Conservation (phyloP, 2,888 invertebrate genomes). For the Harpalus rubripes region DNA sequence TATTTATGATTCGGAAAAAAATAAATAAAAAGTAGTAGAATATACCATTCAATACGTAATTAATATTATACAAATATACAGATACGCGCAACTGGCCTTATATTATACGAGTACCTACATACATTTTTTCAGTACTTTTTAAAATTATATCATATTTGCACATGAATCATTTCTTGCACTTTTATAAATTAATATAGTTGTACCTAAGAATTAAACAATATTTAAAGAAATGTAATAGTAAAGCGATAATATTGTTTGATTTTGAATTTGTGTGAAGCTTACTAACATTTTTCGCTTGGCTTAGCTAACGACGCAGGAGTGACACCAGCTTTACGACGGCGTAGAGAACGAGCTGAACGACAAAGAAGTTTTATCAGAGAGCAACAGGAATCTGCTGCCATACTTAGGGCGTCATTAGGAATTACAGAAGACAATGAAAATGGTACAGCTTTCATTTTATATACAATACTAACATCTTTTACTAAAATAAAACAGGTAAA, state of each 20-base stretch:
- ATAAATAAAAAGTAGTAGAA: too few species aligned
- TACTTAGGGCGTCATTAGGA: slow-evolving; percentile 77
- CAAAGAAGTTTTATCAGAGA: slow-evolving; percentile 92
- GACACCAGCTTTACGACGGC: slow-evolving; percentile 88
- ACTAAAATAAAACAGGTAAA: too few species aligned
- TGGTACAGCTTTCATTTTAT: slow-evolving; percentile 46
- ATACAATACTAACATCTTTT: neutral
- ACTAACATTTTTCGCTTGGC: slow-evolving; percentile 70
- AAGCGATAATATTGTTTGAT: slow-evolving; percentile 71
- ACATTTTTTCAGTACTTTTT: too few species aligned
- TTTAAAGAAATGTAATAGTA: slow-evolving; percentile 72
- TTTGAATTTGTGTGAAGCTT: slow-evolving; percentile 68
- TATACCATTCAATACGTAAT: too few species aligned
- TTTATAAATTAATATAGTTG: too few species aligned
- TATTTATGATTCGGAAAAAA: too few species aligned
- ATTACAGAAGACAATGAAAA: slow-evolving; percentile 73
- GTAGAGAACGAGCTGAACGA: slow-evolving; percentile 90
- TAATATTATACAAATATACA: too few species aligned
- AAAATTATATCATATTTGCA: too few species aligned
- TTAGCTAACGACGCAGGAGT: slow-evolving; percentile 84
- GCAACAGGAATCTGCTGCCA: slow-evolving; percentile 85
- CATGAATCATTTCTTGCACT: too few species aligned
- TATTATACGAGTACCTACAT: too few species aligned
- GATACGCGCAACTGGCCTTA: too few species aligned
- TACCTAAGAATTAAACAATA: slow-evolving; percentile 69